Evolutionary conservation across 2,113 vertebrate species (phyloP), one percentile per base, ranked within the genome.

Genomic region (Cottus gobio): DNA sequence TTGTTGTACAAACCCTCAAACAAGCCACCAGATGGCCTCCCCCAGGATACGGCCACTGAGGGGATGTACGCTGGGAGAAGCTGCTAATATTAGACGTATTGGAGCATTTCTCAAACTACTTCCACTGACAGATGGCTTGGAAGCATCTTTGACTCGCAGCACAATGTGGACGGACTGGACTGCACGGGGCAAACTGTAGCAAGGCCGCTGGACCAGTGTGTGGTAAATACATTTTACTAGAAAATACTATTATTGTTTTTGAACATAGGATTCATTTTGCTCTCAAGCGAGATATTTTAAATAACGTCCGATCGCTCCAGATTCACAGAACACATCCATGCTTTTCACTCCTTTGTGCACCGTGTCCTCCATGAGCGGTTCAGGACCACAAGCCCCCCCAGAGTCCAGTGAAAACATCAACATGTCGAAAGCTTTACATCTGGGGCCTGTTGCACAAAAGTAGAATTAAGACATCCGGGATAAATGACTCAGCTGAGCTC

Each of bases 81-180:
- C 31, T 63, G 79, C 87, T 93, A 93, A 92, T 92, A 93, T 93
- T 94, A 93, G 90, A 89, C 77, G 65, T 89, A 89, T 90, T 79
- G 75, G 69, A 92, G 86, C 83, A 73, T 90, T 89, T 89, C 89
- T 88, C 74, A 81, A 84, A 86, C 86, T 89, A 89, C 84, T 79
- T 85, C 77, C 68, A 81, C 71, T 79, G 82, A 89, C 90, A 94
- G 89, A 94, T 92, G 90, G 91, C 71, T 50, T 58, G 34, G 72
- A 80, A 76, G 80, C 76, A 89, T 84, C 75, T 88, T 80, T 86
- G 77, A 90, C 86, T 89, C 79, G 77, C 52, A 79, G 84, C 80
- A 90, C 71, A 65, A 80, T 71, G 54, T 79, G 42, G 36, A 56
- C 39, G 58, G 70, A 75, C 65, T 69, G 3, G 15, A 69, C 31